These are phyloP conservation scores for Xyrauchen texanus DNA, from an alignment of 2,113 vertebrate genomes.

Conservation along the genomic window DNA sequence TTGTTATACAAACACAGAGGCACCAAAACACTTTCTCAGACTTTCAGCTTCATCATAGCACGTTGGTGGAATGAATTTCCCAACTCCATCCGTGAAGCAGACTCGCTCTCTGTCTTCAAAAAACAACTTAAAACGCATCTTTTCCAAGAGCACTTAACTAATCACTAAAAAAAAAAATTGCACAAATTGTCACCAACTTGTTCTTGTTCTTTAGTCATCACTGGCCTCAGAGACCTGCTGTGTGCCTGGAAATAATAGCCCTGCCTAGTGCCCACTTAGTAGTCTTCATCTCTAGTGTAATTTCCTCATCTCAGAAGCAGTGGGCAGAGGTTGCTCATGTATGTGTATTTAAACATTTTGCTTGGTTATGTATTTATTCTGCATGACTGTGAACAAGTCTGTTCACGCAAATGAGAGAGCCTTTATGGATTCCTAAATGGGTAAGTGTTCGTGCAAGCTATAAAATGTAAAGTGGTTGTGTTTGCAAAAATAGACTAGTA, in stretches of 20 bases:
- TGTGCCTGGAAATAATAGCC: conserved; percentile 36
- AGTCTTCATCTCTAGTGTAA: conserved; percentile 48
- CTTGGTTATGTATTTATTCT: conserved; percentile 54
- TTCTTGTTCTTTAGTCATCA: conserved; percentile 7
- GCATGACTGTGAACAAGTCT: conserved; percentile 16
- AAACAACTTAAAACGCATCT: too few relatives aligned
- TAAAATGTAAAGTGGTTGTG: conserved; percentile 42
- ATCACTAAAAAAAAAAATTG: too few relatives aligned
- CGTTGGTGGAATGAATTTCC: too few relatives aligned
- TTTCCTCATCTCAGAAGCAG: conserved; percentile 48
- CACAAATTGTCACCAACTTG: conserved; percentile 33
- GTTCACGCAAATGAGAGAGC: conserved; percentile 28
- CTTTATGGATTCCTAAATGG: conserved; percentile 45
- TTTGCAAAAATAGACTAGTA: conserved; percentile 20
- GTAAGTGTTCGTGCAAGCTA: conserved; percentile 35
- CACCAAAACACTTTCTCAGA: too few relatives aligned
- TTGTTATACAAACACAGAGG: too few relatives aligned
- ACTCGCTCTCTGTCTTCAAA: too few relatives aligned
- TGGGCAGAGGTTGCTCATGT: conserved; percentile 31
- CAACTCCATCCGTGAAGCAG: too few relatives aligned
- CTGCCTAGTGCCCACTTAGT: conserved; percentile 33
- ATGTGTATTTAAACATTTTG: conserved; percentile 48
- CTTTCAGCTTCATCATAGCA: too few relatives aligned
- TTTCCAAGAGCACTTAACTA: too few relatives aligned
- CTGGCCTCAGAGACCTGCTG: conserved; percentile 14